Percentiles rank a stretch among this genome's conserved stretches.
phyloP scores from a whole-genome alignment of 2,888 invertebrate species.

The Epirrita christyi region DNA sequence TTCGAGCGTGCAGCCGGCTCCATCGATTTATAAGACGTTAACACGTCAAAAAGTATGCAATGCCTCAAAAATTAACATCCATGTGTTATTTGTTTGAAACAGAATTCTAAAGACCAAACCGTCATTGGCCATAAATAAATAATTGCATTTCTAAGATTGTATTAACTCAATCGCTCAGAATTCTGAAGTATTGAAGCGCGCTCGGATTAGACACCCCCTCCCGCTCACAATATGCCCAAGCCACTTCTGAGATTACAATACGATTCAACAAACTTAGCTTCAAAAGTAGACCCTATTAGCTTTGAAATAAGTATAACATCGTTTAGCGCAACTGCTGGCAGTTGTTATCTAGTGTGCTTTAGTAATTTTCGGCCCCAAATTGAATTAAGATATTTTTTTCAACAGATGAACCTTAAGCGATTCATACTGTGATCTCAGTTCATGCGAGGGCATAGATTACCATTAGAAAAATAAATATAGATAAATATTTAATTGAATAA shows the following conservation, averaged over 20 bases:
- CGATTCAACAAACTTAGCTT: constrained; percentile 19
- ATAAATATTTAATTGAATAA: constrained; percentile 73
- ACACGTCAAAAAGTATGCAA: no score
- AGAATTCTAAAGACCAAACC: constrained; percentile 24
- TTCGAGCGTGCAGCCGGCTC: no score
- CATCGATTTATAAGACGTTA: no score
- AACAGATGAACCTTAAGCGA: constrained; percentile 24
- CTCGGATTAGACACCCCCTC: constrained; percentile 39
- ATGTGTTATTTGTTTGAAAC: constrained; percentile 13
- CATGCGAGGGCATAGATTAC: constrained; percentile 62
- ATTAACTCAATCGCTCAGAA: constrained; percentile 4
- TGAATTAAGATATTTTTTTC: constrained; percentile 20
- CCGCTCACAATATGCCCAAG: constrained; percentile 58
- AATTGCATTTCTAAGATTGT: constrained; percentile 22
- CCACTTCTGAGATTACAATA: constrained; percentile 49
- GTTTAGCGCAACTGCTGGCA: constrained; percentile 60
- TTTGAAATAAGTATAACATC: constrained; percentile 8
- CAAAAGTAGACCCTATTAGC: constrained; percentile 6
- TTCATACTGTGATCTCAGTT: constrained; percentile 53
- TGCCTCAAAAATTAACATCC: constrained; percentile 19
- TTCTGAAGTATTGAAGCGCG: constrained; percentile 36
- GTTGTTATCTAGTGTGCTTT: constrained; percentile 43
- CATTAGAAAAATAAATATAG: constrained; percentile 70
- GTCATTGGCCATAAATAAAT: constrained; percentile 26
- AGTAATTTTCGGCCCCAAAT: constrained; percentile 32